Evolutionary conservation across 2,797 vertebrate genomes (phyloP), one percentile per base, ranked within the genome.

Genomic region (Lutjanus argentimaculatus): DNA sequence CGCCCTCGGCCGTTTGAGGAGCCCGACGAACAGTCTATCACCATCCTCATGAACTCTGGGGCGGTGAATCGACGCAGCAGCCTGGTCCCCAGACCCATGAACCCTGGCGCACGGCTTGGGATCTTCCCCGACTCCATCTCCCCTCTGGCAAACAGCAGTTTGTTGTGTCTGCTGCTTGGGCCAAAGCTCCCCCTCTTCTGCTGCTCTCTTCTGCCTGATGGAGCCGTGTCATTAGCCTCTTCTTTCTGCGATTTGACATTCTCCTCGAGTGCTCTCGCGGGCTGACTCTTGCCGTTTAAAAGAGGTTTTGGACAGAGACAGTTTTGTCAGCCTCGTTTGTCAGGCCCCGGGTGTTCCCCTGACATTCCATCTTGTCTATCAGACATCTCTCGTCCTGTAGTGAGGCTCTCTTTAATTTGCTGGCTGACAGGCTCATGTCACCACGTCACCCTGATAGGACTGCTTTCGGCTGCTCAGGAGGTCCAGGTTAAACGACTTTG

Each of bases 351-450:
- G 82, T 73, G 82, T 89, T 93, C 87, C 91, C 92, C 67, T 92
- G 93, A 87, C 91, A 93, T 67, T 94, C 94, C 75, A 90, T 91
- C 87, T 95, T 95, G 74, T 94, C 90, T 81, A 94, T 88, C 21
- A 96, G 93, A 52, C 95, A 94, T 89, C 93, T 91, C 63, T 96
- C 96, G 16, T 96, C 95, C 89, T 95, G 96, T n/a, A 96, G 91
- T 0, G 96, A 96, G 51, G 95, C 95, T 95, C 96, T 92, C 91
- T 96, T 96, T 79, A 95, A 93, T 89, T 89, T 94, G 78, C 91
- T 94, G 84, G 92, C 91, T 55, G 95, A 85, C 82, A 94, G 85
- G 56, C 83, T 91, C 71, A 87, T 82, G 76, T 96, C 95, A 17
- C 75, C 56, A 90, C 58, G 13, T 96, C 96, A 1, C 95, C 96